phyloP scores from a whole-genome alignment of 2,797 vertebrate species.

The Mus spretus region DNA sequence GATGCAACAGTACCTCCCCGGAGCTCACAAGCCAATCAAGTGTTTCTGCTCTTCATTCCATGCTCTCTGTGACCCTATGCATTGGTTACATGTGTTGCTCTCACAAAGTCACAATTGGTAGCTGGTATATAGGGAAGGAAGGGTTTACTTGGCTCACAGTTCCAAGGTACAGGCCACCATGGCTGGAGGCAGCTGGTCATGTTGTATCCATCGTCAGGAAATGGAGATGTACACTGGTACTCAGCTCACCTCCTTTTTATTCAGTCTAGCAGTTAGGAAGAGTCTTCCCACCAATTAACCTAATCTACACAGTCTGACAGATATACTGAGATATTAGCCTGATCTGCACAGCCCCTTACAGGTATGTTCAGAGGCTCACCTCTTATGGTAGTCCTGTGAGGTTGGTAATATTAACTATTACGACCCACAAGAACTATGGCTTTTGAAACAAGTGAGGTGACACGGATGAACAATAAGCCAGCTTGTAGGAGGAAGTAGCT shows the following conservation, averaged over 20 bases:
- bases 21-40: neutral
- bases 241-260: neutral
- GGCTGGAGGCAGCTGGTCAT: neutral
- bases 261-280: neutral
- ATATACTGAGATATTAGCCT: neutral
- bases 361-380: neutral
- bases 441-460: conserved; percentile 6
- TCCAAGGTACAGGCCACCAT: neutral
- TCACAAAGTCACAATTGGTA: neutral
- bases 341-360: neutral
- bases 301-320: neutral
- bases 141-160: neutral
- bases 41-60: too few relatives aligned
- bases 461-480: neutral
- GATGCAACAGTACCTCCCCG: neutral
- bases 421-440: too few relatives aligned
- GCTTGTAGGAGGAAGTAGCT: neutral
- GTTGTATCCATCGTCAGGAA: neutral
- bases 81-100: neutral
- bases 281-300: neutral
- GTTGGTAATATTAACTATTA: neutral
- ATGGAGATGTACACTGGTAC: neutral
- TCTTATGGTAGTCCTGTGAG: neutral
- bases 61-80: neutral
- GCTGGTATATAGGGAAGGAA: neutral